These are phyloP conservation scores for Albula glossodonta DNA, from an alignment of 2,113 vertebrate species.

Conservation along the genomic window DNA sequence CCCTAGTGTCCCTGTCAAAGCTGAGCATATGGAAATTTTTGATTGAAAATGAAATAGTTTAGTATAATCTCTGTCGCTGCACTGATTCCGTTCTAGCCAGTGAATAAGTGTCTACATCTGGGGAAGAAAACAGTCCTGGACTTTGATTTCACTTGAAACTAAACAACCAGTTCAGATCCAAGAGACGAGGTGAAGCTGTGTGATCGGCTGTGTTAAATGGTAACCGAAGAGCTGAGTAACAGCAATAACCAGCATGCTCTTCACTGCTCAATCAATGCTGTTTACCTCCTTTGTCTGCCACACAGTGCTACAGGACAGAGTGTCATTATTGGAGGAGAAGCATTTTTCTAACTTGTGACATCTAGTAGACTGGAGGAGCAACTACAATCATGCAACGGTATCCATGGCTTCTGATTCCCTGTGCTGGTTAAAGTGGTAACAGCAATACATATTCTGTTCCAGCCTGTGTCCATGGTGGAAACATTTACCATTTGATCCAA, in stretches of 20 bases:
- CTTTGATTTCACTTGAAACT: too few species aligned
- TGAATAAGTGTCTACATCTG: background rate
- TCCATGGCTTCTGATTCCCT: too few species aligned
- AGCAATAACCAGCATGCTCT: too few species aligned
- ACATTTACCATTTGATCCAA: too few species aligned
- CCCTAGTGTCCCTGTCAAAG: too few species aligned
- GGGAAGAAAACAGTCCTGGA: background rate
- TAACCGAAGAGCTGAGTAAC: too few species aligned
- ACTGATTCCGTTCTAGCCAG: background rate
- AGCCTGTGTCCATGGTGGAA: too few species aligned
- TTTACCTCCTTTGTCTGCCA: background rate
- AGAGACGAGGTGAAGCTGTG: background rate
- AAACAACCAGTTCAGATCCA: background rate
- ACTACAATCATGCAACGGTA: too few species aligned
- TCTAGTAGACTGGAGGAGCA: background rate
- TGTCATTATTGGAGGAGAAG: background rate
- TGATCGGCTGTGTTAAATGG: too few species aligned
- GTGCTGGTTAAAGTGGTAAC: too few species aligned
- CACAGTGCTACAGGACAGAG: background rate
- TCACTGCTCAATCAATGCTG: background rate
- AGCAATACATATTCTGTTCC: too few species aligned
- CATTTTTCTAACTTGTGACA: background rate
- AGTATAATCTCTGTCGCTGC: background rate
- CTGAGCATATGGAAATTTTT: too few species aligned
- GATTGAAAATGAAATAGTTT: background rate